Evolutionary conservation across 2,797 vertebrate species (phyloP), one percentile per base, ranked within the genome.

Genomic region (Oreonectes daqikongensis): DNA sequence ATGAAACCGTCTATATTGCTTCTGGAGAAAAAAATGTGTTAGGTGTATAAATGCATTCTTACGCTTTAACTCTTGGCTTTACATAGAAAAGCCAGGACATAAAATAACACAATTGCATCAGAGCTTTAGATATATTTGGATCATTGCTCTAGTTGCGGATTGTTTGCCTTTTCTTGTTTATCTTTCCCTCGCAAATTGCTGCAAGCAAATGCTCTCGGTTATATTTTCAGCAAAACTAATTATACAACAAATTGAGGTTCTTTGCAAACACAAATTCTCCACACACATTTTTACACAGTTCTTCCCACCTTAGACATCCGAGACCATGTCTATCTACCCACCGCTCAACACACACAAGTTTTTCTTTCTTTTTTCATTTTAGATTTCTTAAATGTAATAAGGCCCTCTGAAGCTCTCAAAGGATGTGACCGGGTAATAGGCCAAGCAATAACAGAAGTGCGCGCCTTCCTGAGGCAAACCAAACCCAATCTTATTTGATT

Each of bases 401-500:
- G 40, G 55, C 30, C 22, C 74, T 35, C 24, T 50, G 65, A 60
- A 76, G 32, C 42, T 42, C 65, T 69, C 26, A 17, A 60, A 69
- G 65, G 65, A 76, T 68, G 65, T 48, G 65, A 28, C 55, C 52
- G 48, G 40, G 52, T 76, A 69, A 60, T 50, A 22, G 9, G 7
- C 24, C 26, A 38, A 5, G 52, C 48, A 59, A 65, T 40, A 77
- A 68, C 55, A 69, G 35, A 60, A 67, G 55, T 76, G 55, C 10
- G 40, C 6, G 52, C 42, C 22, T 53, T 61, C 52, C 63, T 53
- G 42, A 68, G 52, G 42, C 74, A 64, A 72, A 78, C 72, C 35
- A 70, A 44, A 60, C 40, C 30, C 38, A 40, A n/a, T 79, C 50
- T 73, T 26, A 82, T 46, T 81, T 77, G 20, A 88, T 79, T 69